Evolutionary conservation across 1,140 invertebrate genomes (phyloP), one percentile per base, ranked within the genome.

Genomic region (Apis dorsata): DNA sequence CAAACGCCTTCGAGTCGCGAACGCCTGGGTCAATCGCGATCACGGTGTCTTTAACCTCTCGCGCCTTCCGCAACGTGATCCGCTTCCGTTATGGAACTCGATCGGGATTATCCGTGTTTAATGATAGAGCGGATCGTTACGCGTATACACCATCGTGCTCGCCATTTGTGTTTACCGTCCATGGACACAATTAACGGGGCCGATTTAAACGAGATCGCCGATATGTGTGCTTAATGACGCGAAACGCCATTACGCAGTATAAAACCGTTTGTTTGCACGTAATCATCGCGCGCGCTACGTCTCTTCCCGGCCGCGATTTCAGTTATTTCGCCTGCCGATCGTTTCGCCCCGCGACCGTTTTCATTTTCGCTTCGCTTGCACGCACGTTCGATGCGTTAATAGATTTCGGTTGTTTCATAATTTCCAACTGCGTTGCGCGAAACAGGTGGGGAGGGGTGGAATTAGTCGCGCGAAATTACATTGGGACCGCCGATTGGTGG

Each of bases 181-280:
- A 28, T 19, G 63, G 62, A 74, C 28, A 69, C 71, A 81, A 81
- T 81, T 81, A 81, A 81, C 79, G 65, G 57, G 60, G 17, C 55
- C 63, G 79, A 76, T 69, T 81, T 81, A 81, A 75, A 69, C 79
- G 72, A 76, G 79, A 69, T 75, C 63, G 53, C 13, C 55, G 79
- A 44, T 60, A 59, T 34, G 63, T 57, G 85, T 78, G 84, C 75
- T 87, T 87, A 87, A 86, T 77, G 86, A 85, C 72, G 80, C 80
- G 80, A 77, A 86, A 86, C 70, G 84, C 84, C 78, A 87, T 87
- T 87, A 87, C 86, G 70, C 81, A 68, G 86, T 82, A 71, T 86
- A 80, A 80, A 80, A 80, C 51, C 79, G 79, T 80, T 72, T 72
- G 78, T 80, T 80, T 73, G 70, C 70, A 65, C 70, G 79, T 80